Conservation (phyloP, 2,113 vertebrate species). For the Pteruthius melanotis region DNA sequence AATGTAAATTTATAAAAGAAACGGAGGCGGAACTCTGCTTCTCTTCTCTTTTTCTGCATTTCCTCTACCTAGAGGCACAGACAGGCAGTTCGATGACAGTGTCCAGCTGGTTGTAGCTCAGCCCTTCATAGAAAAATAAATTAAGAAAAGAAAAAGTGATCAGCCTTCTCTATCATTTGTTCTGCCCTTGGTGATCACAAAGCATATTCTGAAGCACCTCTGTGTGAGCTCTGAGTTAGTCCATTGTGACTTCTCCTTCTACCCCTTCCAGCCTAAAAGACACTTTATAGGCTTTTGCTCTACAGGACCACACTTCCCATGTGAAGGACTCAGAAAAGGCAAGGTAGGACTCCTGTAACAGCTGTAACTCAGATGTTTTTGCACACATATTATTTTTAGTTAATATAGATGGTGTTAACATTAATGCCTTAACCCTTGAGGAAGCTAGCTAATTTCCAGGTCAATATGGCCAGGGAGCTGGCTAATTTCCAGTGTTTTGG, state of each 20-base stretch:
- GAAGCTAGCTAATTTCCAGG: constrained; percentile 45
- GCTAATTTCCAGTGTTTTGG: constrained; percentile 4
- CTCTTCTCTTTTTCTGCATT: background rate
- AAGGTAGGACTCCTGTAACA: background rate
- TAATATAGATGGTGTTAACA: constrained; percentile 45
- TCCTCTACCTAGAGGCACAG: background rate
- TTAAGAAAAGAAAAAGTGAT: background rate
- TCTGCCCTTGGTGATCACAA: background rate
- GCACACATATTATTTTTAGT: constrained; percentile 14
- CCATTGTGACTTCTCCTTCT: background rate
- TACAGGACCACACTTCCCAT: background rate
- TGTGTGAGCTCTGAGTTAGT: background rate
- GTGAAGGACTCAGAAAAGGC: background rate
- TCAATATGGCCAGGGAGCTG: background rate
- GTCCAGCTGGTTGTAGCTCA: background rate
- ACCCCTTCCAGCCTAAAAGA: background rate
- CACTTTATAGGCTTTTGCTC: background rate
- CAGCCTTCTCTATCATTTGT: background rate
- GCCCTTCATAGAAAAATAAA: background rate
- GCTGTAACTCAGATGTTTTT: constrained; percentile 14
- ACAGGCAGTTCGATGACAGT: background rate
- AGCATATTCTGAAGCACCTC: background rate
- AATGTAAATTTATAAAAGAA: background rate
- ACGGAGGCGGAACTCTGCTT: background rate
- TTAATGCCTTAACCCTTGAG: constrained; percentile 55